Evolutionary conservation across 1,140 invertebrate species (phyloP).

Genomic region (Calephelis nemesis): DNA sequence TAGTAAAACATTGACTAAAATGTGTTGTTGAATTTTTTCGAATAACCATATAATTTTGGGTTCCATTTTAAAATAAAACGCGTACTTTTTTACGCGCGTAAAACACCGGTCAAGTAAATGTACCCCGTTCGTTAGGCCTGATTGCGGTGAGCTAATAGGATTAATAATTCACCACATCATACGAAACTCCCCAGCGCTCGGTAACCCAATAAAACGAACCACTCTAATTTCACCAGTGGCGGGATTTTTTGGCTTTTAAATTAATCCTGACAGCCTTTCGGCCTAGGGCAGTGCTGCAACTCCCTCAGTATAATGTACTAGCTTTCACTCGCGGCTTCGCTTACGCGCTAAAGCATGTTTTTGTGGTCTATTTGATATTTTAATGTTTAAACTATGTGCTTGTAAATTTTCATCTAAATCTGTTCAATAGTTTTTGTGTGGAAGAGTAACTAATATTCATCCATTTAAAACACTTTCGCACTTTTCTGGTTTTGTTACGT

Average conservation of each 20-base stretch:
- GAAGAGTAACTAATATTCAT: too few species aligned
- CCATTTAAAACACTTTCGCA: too few species aligned
- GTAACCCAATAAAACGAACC: slow-evolving; percentile 14
- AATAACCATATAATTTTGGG: neutral
- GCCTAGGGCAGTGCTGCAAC: too few species aligned
- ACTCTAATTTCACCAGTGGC: slow-evolving; percentile 1
- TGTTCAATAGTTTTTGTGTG: too few species aligned
- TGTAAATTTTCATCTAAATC: too few species aligned
- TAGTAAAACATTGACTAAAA: neutral
- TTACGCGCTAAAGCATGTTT: too few species aligned
- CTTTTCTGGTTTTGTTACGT: too few species aligned
- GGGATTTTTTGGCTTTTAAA: neutral
- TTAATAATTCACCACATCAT: slow-evolving; percentile 13
- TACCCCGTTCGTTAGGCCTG: neutral
- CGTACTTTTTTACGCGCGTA: neutral
- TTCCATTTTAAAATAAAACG: slow-evolving; percentile 3
- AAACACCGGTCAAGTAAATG: slow-evolving; percentile 7
- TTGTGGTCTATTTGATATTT: too few species aligned
- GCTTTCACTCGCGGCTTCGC: too few species aligned
- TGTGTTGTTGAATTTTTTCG: neutral
- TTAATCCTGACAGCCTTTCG: neutral
- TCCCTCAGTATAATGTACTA: too few species aligned
- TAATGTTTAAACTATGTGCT: too few species aligned
- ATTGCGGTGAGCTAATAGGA: slow-evolving; percentile 4
- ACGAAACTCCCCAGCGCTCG: neutral